Base-by-base conservation (phyloP, 2,113 vertebrate genomes). In the Leptobrachium ailaonicum region DNA sequence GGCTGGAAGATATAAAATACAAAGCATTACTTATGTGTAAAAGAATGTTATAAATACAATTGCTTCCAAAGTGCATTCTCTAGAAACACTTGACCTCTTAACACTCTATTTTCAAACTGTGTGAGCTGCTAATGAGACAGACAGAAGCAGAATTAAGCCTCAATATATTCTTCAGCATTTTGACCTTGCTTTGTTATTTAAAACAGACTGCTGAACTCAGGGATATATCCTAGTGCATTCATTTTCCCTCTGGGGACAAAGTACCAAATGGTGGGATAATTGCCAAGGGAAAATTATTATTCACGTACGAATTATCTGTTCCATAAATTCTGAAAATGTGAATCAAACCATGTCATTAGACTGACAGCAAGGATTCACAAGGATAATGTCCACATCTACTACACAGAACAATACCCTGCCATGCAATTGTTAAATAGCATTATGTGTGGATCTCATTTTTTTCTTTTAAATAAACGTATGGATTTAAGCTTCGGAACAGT, bases 261-360 rank as follows among this genome's bases (percentile, higher is more conserved):
- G 85, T 87, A 91, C 90, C 92, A 94, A 93, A 92, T 91, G 90
- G 88, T 85, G 89, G 88, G 86, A 87, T 91, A 93, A 94, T 92
- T 90, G 87, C 88, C 90, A 88, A 88, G 87, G 86, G 89, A 91
- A 92, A 94, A 91, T 92, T 91, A 92, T 91, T 88, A 88, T 87
- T 88, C 85, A 85, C 76, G 84, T 90, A 85, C 89, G 84, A 91
- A 91, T 93, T 91, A 94, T 91, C 89, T 90, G 89, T 78, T 82
- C 82, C 87, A 91, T 93, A 93, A 92, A 94, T 92, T 83, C 85
- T 72, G 84, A 83, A 84, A 76, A 82, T 89, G 88, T 89, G 89
- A 87, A 89, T 90, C 85, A 87, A 85, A 83, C 79, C 89, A 74
- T 85, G 85, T 88, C 88, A 90, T 88, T 71, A 11, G 42, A 40